Base-by-base conservation (phyloP, 2,113 vertebrate genomes). In the Labeo catla region DNA sequence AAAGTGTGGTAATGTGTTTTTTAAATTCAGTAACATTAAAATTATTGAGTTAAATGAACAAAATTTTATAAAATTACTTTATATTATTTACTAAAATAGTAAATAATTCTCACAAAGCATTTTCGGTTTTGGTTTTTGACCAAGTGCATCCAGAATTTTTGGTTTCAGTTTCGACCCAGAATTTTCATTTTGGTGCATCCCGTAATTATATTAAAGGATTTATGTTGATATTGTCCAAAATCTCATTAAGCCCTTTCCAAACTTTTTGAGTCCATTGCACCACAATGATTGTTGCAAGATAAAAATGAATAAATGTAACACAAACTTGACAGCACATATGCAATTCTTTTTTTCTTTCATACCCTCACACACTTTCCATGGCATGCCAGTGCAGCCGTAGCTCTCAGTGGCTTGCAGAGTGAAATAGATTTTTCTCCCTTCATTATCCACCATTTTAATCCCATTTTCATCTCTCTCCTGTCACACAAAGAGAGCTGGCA, bases 391-490 rank as follows among this genome's bases (percentile, higher is more conserved):
- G 84, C 45, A 77, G 66, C 76, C 76, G 59, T 52, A 79, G 63
- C 68, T 79, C 47, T 88, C 80, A 85, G 84, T 66, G 74, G 59
- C 54, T 63, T 81, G 81, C 49, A 61, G 66, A 83, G 70, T 57
- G 73, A 88, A 88, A 88, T 70, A 87, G 28, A 91, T 90, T 93
- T 94, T 90, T 90, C 90, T 87, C 88, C 90, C 89, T 88, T 90
- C 70, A 88, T 92, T 92, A 90, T 93, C 61, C 72, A 82, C 23
- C 5, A 73, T 79, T 93, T 91, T 93, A 94, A 95, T 94, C 92
- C 87, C 45, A 88, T 90, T 90, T 63, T 87, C 49, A 84, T 90
- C 90, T 90, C 90, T 91, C 87, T 93, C 89, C 80, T 88, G 34
- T 3, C 39, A 87, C 88, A 94, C 91, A 94, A 94, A 91, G 89